Evolutionary conservation across 2,797 vertebrate species (phyloP).

Genomic region (Novumbra hubbsi): DNA sequence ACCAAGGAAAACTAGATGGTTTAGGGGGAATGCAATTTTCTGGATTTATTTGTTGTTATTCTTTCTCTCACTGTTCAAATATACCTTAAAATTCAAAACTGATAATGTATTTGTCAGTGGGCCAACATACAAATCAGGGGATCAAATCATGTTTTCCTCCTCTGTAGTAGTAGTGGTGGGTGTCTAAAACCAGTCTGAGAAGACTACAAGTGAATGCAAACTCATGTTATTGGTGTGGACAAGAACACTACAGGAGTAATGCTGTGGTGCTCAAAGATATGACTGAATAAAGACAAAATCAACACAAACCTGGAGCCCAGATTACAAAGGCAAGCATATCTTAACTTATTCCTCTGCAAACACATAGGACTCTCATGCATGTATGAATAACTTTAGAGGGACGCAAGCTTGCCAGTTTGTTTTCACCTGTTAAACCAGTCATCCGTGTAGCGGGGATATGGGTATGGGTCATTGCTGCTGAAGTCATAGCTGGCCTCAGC

Average conservation of each 20-base stretch:
- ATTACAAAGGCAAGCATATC: conserved; percentile 33
- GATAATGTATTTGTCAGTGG: too few species aligned
- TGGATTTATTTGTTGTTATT: too few species aligned
- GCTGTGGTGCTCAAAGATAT: conserved; percentile 49
- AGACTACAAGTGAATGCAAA: too few species aligned
- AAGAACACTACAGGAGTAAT: conserved; percentile 47
- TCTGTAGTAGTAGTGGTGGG: too few species aligned
- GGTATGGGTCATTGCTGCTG: conserved; percentile 97
- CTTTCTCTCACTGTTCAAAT: too few species aligned
- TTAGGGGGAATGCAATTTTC: too few species aligned
- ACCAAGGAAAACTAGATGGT: too few species aligned
- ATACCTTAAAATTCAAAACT: too few species aligned
- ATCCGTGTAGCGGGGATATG: conserved; percentile 96
- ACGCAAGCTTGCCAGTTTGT: conserved; percentile 14
- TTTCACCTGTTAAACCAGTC: conserved; percentile 99
- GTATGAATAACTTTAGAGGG: not conserved
- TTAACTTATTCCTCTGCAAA: not conserved
- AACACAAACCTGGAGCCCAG: conserved; percentile 51
- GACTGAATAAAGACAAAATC: conserved; percentile 71
- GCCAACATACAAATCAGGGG: too few species aligned
- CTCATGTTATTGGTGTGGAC: conserved; percentile 43
- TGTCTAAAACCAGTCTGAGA: too few species aligned
- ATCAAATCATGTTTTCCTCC: too few species aligned
- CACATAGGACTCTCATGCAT: not conserved
- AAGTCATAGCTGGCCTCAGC: conserved; percentile 98